phyloP scores from a whole-genome alignment of 2,797 vertebrate genomes.

The Microctenopoma steveboyesi region DNA sequence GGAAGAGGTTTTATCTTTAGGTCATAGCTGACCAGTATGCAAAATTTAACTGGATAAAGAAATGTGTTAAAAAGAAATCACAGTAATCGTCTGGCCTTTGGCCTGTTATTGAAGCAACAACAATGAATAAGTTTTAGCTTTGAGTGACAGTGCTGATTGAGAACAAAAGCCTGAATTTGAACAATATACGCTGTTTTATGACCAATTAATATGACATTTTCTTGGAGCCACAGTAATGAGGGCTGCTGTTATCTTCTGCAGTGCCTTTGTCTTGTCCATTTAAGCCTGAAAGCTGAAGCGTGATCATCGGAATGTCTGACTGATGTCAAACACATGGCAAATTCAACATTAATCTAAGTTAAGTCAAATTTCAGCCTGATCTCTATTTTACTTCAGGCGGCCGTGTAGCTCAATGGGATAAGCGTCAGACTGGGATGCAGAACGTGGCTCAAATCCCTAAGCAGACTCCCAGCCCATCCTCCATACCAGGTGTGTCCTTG shows the following conservation, averaged over 20 bases:
- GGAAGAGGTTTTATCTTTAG: background rate
- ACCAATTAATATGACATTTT: conserved; percentile 7
- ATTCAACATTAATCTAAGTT: background rate
- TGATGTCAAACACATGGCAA: conserved; percentile 2
- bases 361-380: background rate
- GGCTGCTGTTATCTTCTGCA: conserved; percentile 10
- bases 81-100: conserved; percentile 9
- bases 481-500: too few relatives aligned
- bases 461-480: too few relatives aligned
- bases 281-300: background rate
- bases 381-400: too few relatives aligned
- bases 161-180: conserved; percentile 27
- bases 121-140: conserved; percentile 18
- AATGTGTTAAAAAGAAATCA: background rate
- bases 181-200: conserved; percentile 25
- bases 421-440: too few relatives aligned
- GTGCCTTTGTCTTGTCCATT: conserved; percentile 9
- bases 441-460: too few relatives aligned
- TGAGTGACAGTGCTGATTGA: conserved; percentile 23
- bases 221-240: conserved; percentile 19
- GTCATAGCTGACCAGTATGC: background rate
- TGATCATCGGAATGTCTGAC: conserved; percentile 6
- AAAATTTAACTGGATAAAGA: conserved; percentile 2
- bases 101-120: conserved; percentile 13
- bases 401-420: too few relatives aligned